These are phyloP conservation scores for Drosophila leonis DNA, from an alignment of 2,888 invertebrate species.

Conservation along the genomic window DNA sequence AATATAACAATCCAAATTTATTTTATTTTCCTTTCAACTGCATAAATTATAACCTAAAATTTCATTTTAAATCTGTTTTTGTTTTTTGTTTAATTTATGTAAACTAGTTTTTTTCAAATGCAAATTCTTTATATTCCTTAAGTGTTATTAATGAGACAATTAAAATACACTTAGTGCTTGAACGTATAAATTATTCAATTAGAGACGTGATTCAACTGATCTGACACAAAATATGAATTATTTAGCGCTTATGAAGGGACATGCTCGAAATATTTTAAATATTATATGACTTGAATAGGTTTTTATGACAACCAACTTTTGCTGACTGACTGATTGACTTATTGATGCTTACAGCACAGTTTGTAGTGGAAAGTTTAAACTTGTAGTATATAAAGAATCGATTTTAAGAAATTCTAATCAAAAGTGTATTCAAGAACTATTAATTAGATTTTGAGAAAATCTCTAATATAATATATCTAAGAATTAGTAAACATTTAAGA, in stretches of 20 bases:
- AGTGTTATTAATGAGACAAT: conserved; percentile 19
- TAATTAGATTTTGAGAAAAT: too few species aligned
- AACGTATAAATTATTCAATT: conserved; percentile 7
- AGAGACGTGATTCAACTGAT: conserved; percentile 16
- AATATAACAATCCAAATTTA: not conserved
- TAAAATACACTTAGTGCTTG: not conserved
- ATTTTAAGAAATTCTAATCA: too few species aligned
- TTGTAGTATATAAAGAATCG: too few species aligned
- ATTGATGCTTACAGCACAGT: not conserved
- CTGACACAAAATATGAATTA: not conserved
- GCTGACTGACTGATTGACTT: not conserved
- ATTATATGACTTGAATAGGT: not conserved
- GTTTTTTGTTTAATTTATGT: conserved; percentile 6
- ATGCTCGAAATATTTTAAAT: not conserved
- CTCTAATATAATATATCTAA: too few species aligned
- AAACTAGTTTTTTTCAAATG: not conserved
- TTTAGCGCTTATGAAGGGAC: not conserved
- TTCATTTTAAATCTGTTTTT: not conserved
- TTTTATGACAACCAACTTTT: not conserved
- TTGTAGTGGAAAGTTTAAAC: too few species aligned
- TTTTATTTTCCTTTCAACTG: not conserved
- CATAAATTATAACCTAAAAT: not conserved
- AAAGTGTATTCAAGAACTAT: too few species aligned
- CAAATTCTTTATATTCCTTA: not conserved
- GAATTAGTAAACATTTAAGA: too few species aligned